Evolutionary conservation across 2,113 vertebrate genomes (phyloP).

Genomic region (Pygoscelis adeliae): DNA sequence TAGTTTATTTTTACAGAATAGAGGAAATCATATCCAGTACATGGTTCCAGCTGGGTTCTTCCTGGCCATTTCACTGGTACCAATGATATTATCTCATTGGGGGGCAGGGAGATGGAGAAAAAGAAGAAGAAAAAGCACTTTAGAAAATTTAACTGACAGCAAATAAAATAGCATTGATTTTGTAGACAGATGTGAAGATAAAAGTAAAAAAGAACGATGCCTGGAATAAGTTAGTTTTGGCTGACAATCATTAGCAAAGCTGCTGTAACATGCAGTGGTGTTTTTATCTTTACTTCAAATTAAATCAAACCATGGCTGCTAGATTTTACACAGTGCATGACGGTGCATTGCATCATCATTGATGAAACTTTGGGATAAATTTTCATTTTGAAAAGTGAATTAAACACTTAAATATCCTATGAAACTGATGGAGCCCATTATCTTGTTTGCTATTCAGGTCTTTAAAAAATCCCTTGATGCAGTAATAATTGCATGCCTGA

Average conservation of each 20-base stretch:
- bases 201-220: neutral
- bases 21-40: neutral
- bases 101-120: no score
- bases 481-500: constrained; percentile 21
- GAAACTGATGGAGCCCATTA: constrained; percentile 27
- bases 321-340: neutral
- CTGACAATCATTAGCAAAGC: neutral
- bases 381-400: neutral
- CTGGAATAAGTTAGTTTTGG: neutral
- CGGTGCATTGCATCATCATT: neutral
- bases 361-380: constrained; percentile 12
- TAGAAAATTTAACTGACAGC: neutral
- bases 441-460: constrained; percentile 31
- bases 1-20: neutral
- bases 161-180: neutral
- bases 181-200: neutral
- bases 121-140: neutral
- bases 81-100: neutral
- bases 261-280: neutral
- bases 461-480: constrained; percentile 50
- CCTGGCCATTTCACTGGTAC: neutral
- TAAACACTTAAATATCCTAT: neutral
- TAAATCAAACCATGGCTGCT: neutral
- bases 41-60: neutral
- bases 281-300: constrained; percentile 26